Base-by-base conservation (phyloP, 2,113 vertebrate species). In the Thunnus thynnus region DNA sequence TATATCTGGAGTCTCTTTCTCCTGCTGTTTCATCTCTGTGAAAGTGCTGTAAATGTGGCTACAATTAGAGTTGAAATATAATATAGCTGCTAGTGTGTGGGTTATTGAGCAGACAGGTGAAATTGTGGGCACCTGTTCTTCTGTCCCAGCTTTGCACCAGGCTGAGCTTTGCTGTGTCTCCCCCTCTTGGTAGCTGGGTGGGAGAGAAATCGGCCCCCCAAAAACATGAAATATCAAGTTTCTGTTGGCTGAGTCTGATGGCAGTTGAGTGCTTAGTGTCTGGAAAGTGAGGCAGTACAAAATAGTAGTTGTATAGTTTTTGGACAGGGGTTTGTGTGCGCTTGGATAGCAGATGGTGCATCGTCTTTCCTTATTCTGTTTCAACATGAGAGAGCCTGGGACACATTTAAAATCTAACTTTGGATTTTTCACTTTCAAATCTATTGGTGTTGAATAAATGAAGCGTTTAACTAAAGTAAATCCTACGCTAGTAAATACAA, bases 41-140 rank as follows among this genome's bases (percentile, higher is more conserved):
- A 2, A 73, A 69, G 76, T 44, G 74, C 66, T 16, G 65, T 10
- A 83, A 86, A 88, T 80, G 88, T 90, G 88, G 84, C 67, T 67
- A 64, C 64, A 76, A 80, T 92, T 87, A 83, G 70, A 86, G 67
- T 8, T 83, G 76, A 83, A 85, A 82, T 88, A 76, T 80, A 88
- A 89, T 77, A 69, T 82, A 54, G 76, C 72, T 73, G 61, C 46
- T 48, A 5, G 63, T 54, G 78, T 63, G 68, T 56, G 79, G 25
- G 63, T 62, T 61, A 22, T 30, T 54, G 69, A 71, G 76, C 87
- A 79, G 90, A 88, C 92, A 93, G 92, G 93, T 94, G 91, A 83
- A 92, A 86, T 44, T 87, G 74, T 85, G 86, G 90, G 86, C 90
- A 93, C 92, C 92, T 93, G 90, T 77, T 86, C 73, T 73, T 68